phyloP scores from a whole-genome alignment of 2,888 invertebrate genomes.

The Noctua pronuba region DNA sequence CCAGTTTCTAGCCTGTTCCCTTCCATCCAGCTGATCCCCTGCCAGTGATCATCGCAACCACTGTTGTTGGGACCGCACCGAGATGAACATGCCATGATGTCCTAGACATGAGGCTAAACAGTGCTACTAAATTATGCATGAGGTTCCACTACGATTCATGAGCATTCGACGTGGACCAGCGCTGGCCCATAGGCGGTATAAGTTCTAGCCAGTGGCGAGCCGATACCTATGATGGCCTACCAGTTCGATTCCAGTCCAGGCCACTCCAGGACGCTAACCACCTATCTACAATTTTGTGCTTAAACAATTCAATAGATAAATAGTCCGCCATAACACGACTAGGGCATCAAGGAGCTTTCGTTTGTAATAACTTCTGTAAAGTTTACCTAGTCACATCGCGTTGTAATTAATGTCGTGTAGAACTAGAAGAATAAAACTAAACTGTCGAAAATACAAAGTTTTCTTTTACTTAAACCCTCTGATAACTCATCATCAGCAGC shows the following conservation, averaged over 20 bases:
- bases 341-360: neutral
- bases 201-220: neutral
- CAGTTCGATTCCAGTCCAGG: neutral
- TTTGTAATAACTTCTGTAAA: neutral
- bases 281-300: neutral
- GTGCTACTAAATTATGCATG: neutral
- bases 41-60: neutral
- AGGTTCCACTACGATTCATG: neutral
- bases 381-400: neutral
- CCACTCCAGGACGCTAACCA: neutral
- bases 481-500: neutral
- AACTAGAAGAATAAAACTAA: conserved; percentile 2
- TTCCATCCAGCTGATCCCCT: neutral
- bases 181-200: neutral
- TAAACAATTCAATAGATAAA: neutral
- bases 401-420: neutral
- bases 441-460: neutral
- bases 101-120: neutral
- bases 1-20: neutral
- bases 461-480: neutral
- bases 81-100: neutral
- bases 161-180: neutral
- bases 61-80: neutral
- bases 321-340: neutral
- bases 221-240: neutral